These are phyloP conservation scores for Drosophila orena DNA, from an alignment of 1,140 invertebrate species.

Conservation along the genomic window DNA sequence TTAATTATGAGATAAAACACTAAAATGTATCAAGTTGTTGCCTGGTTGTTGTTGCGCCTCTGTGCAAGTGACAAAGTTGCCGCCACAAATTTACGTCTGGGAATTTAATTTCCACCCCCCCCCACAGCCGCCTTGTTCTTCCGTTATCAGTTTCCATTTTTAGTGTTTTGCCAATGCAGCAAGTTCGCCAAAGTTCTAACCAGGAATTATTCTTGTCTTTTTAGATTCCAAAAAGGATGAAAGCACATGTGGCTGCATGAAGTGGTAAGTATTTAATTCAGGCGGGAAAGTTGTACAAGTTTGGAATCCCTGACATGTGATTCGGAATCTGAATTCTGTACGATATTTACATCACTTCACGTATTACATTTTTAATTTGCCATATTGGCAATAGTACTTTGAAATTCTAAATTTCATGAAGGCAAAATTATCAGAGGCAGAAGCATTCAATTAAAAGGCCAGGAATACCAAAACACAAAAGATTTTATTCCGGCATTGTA, in stretches of 20 bases:
- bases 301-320: not conserved
- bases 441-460: not conserved
- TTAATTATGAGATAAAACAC: conserved; percentile 83
- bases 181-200: conserved; percentile 21
- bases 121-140: conserved; percentile 10
- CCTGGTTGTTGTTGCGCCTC: conserved; percentile 20
- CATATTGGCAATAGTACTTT: too few species aligned
- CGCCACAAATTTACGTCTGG: conserved; percentile 73
- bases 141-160: conserved; percentile 59
- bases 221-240: conserved; percentile 13
- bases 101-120: conserved; percentile 50
- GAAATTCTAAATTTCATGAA: not conserved
- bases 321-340: not conserved
- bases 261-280: conserved; percentile 27
- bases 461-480: not conserved
- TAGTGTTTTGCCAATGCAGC: conserved; percentile 21
- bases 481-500: not conserved
- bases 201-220: conserved; percentile 30
- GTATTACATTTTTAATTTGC: too few species aligned
- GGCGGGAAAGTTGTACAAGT: not conserved
- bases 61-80: conserved; percentile 72
- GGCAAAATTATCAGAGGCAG: not conserved
- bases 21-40: conserved; percentile 83
- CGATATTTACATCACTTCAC: too few species aligned
- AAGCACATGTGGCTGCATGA: conserved; percentile 7